These are phyloP conservation scores for Odontomachus brunneus DNA, from an alignment of 1,140 invertebrate genomes.

Conservation along the genomic window DNA sequence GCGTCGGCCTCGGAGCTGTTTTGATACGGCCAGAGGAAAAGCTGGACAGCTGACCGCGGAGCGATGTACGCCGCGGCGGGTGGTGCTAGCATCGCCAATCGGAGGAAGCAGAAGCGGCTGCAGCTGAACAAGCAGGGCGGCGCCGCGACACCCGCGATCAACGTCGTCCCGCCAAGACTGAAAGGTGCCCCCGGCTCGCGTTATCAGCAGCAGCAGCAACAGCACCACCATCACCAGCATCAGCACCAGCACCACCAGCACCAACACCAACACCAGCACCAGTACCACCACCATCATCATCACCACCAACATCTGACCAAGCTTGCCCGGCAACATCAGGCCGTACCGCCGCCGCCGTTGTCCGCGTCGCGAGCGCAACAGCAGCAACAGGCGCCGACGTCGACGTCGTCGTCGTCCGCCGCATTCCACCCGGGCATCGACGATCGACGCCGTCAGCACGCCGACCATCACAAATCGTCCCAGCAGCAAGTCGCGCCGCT, in stretches of 20 bases:
- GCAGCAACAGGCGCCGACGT: conserved; percentile 35
- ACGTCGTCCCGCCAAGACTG: conserved; percentile 63
- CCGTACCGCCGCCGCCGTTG: conserved; percentile 16
- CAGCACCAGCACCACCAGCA: conserved; percentile 68
- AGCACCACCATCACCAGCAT: conserved; percentile 69
- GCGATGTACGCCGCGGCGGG: conserved; percentile 83
- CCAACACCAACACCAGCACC: conserved; percentile 71
- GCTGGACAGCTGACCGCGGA: conserved; percentile 37
- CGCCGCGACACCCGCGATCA: conserved; percentile 44
- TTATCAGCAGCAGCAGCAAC: conserved; percentile 59
- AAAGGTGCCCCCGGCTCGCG: conserved; percentile 54
- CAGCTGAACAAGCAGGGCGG: conserved; percentile 76
- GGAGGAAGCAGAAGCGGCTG: conserved; percentile 82
- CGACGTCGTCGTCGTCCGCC: conserved; percentile 73
- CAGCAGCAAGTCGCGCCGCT: conserved; percentile 77
- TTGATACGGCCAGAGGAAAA: conserved; percentile 72
- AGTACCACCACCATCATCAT: conserved; percentile 71
- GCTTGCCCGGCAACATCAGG: conserved; percentile 57
- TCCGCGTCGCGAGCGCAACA: conserved; percentile 37
- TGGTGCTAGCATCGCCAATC: conserved; percentile 82
- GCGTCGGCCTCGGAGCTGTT: conserved; percentile 73
- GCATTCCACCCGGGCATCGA: conserved; percentile 77
- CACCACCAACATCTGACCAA: conserved; percentile 70
- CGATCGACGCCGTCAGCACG: conserved; percentile 72
- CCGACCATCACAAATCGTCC: conserved; percentile 69